phyloP scores from a whole-genome alignment of 2,113 vertebrate species.

The Phycodurus eques region DNA sequence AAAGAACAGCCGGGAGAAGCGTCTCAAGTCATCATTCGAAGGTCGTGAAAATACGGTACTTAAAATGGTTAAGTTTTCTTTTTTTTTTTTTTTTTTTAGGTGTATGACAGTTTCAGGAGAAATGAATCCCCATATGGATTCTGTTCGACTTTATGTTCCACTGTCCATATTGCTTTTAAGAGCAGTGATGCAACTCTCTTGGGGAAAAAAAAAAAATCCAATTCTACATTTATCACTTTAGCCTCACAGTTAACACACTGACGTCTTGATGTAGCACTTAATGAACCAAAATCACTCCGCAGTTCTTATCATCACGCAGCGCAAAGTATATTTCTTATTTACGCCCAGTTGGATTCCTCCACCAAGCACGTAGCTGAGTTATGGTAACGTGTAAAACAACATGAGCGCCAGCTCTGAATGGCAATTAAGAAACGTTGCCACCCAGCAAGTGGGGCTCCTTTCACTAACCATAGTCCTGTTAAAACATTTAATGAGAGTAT shows the following conservation, averaged over 20 bases:
- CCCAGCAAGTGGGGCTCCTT: slow-evolving; percentile 48
- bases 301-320: slow-evolving; percentile 22
- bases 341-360: slow-evolving; percentile 35
- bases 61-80: no score
- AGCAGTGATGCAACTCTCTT: slow-evolving; percentile 3
- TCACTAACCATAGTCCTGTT: slow-evolving; percentile 42
- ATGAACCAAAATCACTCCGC: slow-evolving; percentile 33
- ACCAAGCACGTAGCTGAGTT: slow-evolving; percentile 49
- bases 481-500: slow-evolving; percentile 41
- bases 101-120: no score
- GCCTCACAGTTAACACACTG: slow-evolving; percentile 22
- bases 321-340: slow-evolving; percentile 27
- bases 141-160: background rate
- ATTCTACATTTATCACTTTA: slow-evolving; percentile 15
- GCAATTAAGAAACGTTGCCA: slow-evolving; percentile 57
- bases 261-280: slow-evolving; percentile 24
- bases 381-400: slow-evolving; percentile 47
- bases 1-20: no score
- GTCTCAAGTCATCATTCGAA: no score
- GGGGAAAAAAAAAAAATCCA: background rate
- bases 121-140: background rate
- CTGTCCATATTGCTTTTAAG: background rate
- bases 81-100: no score
- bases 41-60: no score
- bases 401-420: slow-evolving; percentile 35